A percentile compares a stretch with the other conserved stretches of the same genome.
These are phyloP conservation scores for Anoplolepis gracilipes DNA, from an alignment of 1,140 invertebrate genomes.

Conservation along the genomic window DNA sequence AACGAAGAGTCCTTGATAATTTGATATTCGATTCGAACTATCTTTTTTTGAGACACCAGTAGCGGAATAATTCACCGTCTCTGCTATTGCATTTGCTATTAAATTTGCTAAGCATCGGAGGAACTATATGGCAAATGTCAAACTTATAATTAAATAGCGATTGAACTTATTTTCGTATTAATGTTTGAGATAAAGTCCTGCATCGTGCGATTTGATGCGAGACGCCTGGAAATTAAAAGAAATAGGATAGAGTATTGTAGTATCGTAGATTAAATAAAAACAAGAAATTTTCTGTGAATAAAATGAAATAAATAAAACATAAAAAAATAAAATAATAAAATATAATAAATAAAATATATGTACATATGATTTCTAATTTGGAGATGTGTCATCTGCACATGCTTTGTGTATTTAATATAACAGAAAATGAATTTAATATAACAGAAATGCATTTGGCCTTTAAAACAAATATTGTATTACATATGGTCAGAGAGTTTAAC, in stretches of 20 bases:
- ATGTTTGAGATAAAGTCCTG: not conserved
- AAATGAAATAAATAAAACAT: not conserved
- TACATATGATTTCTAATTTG: not conserved
- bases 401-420: not conserved
- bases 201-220: not conserved
- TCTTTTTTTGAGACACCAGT: too few relatives aligned
- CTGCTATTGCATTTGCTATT: too few relatives aligned
- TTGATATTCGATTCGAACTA: not conserved
- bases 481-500: too few relatives aligned
- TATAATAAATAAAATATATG: too few relatives aligned
- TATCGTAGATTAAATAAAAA: not conserved
- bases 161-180: too few relatives aligned
- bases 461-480: slow-evolving; percentile 6
- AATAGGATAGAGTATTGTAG: not conserved
- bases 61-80: too few relatives aligned
- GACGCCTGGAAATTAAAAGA: not conserved
- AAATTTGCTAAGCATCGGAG: too few relatives aligned
- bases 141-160: too few relatives aligned
- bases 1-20: not conserved
- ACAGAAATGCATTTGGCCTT: not conserved
- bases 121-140: too few relatives aligned
- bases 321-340: too few relatives aligned
- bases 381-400: not conserved
- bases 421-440: not conserved
- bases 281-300: not conserved